Percentiles rank a stretch among this genome's conserved stretches.
These are phyloP conservation scores for Cebidichthys violaceus DNA, from an alignment of 2,113 vertebrate genomes.

Conservation along the genomic window DNA sequence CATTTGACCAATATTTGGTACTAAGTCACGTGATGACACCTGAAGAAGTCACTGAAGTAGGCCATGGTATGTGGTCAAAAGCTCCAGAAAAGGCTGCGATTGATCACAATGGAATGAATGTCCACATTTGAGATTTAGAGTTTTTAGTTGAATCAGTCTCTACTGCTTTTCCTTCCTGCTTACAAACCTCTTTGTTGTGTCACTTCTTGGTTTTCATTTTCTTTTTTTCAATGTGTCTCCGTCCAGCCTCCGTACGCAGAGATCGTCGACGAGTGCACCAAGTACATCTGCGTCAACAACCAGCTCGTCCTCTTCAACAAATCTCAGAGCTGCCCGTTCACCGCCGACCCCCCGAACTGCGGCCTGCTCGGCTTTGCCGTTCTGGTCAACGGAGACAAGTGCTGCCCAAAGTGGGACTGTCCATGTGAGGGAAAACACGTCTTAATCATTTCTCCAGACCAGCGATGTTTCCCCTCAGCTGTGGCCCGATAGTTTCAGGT, in stretches of 20 bases:
- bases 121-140: neutral
- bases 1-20: neutral
- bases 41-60: neutral
- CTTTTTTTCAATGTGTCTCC: neutral
- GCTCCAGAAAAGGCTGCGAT: neutral
- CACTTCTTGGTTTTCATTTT: too few species aligned
- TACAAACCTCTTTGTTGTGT: neutral
- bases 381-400: constrained; percentile 92
- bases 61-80: neutral
- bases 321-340: constrained; percentile 91
- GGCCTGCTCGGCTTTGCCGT: constrained; percentile 92
- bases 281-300: constrained; percentile 92
- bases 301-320: constrained; percentile 93
- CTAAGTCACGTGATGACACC: neutral
- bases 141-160: neutral
- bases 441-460: neutral
- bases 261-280: constrained; percentile 89
- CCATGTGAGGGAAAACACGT: constrained; percentile 88
- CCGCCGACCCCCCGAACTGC: constrained; percentile 87
- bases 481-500: neutral
- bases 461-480: neutral
- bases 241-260: constrained; percentile 83
- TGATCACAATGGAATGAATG: neutral
- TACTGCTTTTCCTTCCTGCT: neutral
- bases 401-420: constrained; percentile 96